A percentile compares a stretch with the other conserved stretches of the same genome.
Evolutionary conservation across 2,113 vertebrate species (phyloP).

Genomic region (Grallaria varia): DNA sequence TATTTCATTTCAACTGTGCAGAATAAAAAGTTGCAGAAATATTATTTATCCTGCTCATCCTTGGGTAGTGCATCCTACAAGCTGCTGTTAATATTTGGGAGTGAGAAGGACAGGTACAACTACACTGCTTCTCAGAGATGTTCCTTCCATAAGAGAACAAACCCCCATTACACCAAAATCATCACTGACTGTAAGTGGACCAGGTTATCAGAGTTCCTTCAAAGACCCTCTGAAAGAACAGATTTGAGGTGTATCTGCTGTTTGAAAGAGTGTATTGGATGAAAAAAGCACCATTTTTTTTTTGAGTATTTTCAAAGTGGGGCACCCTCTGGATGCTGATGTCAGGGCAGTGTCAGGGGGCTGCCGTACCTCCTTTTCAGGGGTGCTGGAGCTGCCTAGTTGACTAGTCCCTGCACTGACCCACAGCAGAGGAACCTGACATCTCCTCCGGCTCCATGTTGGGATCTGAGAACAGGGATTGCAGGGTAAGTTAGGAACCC

Average conservation of each 20-base stretch:
- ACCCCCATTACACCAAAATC: background rate
- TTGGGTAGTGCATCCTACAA: background rate
- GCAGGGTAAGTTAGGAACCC: accelerated
- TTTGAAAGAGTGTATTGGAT: background rate
- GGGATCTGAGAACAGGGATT: background rate
- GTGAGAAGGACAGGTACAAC: background rate
- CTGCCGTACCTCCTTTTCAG: background rate
- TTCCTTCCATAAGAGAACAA: background rate
- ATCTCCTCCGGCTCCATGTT: background rate
- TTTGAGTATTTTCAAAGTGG: background rate
- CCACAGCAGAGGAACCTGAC: too few species aligned
- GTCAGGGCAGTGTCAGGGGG: accelerated
- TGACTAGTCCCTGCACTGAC: background rate
- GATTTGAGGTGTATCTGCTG: background rate
- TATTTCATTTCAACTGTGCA: background rate
- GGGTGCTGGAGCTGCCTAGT: accelerated
- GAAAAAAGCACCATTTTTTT: background rate
- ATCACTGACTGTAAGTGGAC: background rate
- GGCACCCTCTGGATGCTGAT: accelerated
- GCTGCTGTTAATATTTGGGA: background rate
- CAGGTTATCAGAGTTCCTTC: background rate
- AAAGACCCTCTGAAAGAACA: background rate
- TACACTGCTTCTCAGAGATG: background rate
- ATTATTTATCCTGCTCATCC: background rate
- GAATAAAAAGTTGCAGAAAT: background rate